Conservation (phyloP, 2,113 vertebrate species). For the Pao palembangensis region DNA sequence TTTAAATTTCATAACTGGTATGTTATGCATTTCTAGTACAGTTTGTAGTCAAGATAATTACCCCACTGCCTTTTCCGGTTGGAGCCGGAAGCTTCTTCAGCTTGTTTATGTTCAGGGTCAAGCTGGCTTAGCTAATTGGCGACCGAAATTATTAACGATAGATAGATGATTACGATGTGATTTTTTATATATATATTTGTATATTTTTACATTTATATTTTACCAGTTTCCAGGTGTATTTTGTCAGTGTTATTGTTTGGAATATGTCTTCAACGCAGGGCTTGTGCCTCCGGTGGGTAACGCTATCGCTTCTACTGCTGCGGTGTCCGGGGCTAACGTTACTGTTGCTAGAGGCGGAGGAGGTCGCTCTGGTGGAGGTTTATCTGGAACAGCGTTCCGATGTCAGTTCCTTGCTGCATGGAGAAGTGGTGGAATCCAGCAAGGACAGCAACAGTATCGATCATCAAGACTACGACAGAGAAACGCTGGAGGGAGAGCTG, state of each 20-base stretch:
- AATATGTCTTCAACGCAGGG: conserved; percentile 42
- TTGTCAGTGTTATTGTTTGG: background rate
- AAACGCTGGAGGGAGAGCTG: conserved; percentile 67
- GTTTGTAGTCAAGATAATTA: background rate
- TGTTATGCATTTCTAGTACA: no score
- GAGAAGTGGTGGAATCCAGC: conserved; percentile 69
- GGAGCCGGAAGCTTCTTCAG: conserved; percentile 35
- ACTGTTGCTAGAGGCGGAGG: conserved; percentile 52
- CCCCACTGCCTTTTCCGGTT: conserved; percentile 29
- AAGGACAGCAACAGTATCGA: conserved; percentile 29
- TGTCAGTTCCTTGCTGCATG: conserved; percentile 64
- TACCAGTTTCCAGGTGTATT: background rate
- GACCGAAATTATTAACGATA: background rate
- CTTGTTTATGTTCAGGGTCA: conserved; percentile 61
- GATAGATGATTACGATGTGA: background rate
- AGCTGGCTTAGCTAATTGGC: background rate
- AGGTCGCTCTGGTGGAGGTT: conserved; percentile 75
- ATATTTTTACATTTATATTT: background rate
- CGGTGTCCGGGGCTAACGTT: conserved; percentile 30
- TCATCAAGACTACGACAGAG: conserved; percentile 20
- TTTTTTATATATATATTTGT: background rate
- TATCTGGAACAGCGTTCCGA: conserved; percentile 56
- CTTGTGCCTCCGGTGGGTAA: conserved; percentile 20
- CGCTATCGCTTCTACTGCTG: conserved; percentile 47
- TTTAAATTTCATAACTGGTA: no score